Conservation (phyloP, 2,888 invertebrate genomes). For the Athrips mouffetella region DNA sequence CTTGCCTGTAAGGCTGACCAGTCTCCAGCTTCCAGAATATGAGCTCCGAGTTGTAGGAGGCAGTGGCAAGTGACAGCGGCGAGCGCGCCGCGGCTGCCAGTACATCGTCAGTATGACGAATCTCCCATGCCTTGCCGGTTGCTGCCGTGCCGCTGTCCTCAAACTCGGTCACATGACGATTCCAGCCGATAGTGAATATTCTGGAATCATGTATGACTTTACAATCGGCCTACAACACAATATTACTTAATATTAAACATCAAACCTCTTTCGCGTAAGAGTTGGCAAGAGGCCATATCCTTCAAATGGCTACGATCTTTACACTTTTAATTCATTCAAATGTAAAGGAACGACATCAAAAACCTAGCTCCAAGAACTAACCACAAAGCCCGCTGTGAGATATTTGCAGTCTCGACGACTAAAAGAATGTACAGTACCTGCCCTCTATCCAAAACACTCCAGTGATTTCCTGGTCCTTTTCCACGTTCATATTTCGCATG, state of each 20-base stretch:
- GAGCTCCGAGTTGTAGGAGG: slow-evolving; percentile 87
- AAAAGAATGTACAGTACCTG: slow-evolving; percentile 48
- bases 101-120: slow-evolving; percentile 86
- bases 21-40: slow-evolving; percentile 90
- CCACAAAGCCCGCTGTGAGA: too few relatives aligned
- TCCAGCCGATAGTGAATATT: slow-evolving; percentile 89
- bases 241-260: neutral
- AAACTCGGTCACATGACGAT: slow-evolving; percentile 83
- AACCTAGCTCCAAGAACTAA: too few relatives aligned
- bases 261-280: slow-evolving; percentile 41
- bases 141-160: slow-evolving; percentile 72
- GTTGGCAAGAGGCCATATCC: neutral
- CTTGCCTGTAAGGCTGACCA: slow-evolving; percentile 82
- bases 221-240: neutral
- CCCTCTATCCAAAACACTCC: slow-evolving; percentile 79
- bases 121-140: slow-evolving; percentile 84
- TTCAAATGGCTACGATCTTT: too few relatives aligned
- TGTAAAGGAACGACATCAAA: too few relatives aligned
- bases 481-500: slow-evolving; percentile 82
- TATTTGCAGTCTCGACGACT: too few relatives aligned
- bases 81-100: slow-evolving; percentile 81
- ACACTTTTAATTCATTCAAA: too few relatives aligned
- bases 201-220: neutral
- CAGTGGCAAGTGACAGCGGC: slow-evolving; percentile 85
- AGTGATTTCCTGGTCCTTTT: slow-evolving; percentile 78